phyloP scores from a whole-genome alignment of 2,888 invertebrate genomes.

The Erebia aethiops region DNA sequence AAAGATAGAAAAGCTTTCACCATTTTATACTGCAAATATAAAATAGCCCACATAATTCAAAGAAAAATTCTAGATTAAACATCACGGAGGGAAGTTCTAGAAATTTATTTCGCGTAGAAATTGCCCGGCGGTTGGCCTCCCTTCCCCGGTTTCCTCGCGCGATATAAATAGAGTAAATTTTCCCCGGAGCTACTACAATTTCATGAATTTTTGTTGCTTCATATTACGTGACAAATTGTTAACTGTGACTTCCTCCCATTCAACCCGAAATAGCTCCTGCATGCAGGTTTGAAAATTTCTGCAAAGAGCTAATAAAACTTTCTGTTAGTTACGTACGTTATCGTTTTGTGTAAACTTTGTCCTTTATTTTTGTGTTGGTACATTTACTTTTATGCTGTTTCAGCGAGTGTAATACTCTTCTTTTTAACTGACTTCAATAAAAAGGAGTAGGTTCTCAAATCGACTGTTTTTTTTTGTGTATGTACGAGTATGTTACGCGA shows the following conservation, averaged over 20 bases:
- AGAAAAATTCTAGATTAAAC: conserved; percentile 26
- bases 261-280: conserved; percentile 45
- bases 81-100: conserved; percentile 21
- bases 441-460: too few relatives aligned
- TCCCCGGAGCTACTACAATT: conserved; percentile 50
- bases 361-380: neutral
- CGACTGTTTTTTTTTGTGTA: too few relatives aligned
- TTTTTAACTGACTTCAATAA: too few relatives aligned
- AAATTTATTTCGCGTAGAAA: conserved; percentile 24
- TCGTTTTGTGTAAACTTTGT: conserved; percentile 4
- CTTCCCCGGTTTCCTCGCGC: conserved; percentile 20
- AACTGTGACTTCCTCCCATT: conserved; percentile 54
- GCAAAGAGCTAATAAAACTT: conserved; percentile 24
- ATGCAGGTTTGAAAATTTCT: conserved; percentile 31
- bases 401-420: too few relatives aligned
- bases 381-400: too few relatives aligned
- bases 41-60: conserved; percentile 23
- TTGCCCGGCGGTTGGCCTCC: conserved; percentile 24
- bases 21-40: conserved; percentile 15
- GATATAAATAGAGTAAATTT: conserved; percentile 54
- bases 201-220: conserved; percentile 56
- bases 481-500: too few relatives aligned
- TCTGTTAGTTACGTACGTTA: conserved; percentile 1
- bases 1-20: neutral
- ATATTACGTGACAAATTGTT: conserved; percentile 55